Evolutionary conservation across 2,113 vertebrate species (phyloP).

Genomic region (Cyprinodon brontotheroides): DNA sequence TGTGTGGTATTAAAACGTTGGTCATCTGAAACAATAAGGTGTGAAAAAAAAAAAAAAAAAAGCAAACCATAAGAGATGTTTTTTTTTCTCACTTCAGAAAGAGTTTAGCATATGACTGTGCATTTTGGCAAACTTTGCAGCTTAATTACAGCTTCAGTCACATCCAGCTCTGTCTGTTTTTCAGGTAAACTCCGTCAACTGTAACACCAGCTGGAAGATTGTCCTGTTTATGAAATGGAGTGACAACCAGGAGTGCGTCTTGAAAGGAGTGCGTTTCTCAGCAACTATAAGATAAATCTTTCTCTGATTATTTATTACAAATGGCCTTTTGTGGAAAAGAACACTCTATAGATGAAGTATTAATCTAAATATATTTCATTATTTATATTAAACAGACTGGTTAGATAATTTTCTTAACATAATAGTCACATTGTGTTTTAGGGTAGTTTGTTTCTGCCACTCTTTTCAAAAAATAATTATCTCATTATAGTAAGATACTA

Average conservation of each 20-base stretch:
- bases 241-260: conserved; percentile 94
- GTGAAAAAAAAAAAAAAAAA: too few species aligned
- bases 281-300: background rate
- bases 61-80: too few species aligned
- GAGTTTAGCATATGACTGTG: background rate
- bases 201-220: conserved; percentile 99
- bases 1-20: too few species aligned
- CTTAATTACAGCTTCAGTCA: conserved; percentile 2
- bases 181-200: conserved; percentile 98
- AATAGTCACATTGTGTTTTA: background rate
- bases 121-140: background rate
- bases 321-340: background rate
- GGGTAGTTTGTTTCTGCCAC: too few species aligned
- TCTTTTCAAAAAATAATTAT: too few species aligned
- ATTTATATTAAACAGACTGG: background rate
- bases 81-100: too few species aligned
- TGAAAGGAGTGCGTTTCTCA: conserved; percentile 88
- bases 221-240: conserved; percentile 99
- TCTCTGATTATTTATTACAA: background rate
- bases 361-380: background rate
- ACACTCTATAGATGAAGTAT: background rate
- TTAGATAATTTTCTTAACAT: background rate
- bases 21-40: too few species aligned
- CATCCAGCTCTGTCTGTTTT: conserved; percentile 32
- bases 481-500: too few species aligned